Evolutionary conservation across 1,140 invertebrate species (phyloP), one percentile per base, ranked within the genome.

Genomic region (Leptonema lineaticorne): DNA sequence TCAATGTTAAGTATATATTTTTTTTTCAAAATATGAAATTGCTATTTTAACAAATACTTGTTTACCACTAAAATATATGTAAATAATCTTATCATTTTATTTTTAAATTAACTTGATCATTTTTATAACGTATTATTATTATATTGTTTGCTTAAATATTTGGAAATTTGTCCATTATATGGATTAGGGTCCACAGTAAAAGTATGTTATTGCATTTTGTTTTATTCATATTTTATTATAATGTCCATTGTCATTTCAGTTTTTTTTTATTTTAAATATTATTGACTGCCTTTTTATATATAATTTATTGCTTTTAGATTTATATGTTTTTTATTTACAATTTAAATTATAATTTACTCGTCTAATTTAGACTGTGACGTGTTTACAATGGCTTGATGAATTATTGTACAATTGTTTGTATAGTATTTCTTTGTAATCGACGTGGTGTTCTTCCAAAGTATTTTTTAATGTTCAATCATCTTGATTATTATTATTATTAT

Each of bases 391-490:
- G 27, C 27, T 7, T 11, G 22, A 18, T 33, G 30, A 59, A 59
- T 59, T 59, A 37, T 59, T 59, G 57, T 59, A 37, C 57, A 20
- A 33, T 59, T 59, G 57, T 59, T 59, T 29, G 26, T 57, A 57
- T 57, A 57, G 53, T 57, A 57, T 29, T 57, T 59, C 5, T 41
- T 59, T n/a, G n/a, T 59, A 59, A 30, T 20, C 28, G 20, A 53
- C 27, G 16, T 59, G 6, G 57, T 62, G 45, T 67, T 67, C 65
- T 67, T 67, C 65, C 65, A 67, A 67, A 67, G 65, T 56, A 20
- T 58, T 59, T 22, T 45, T n/a, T n/a, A n/a, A 67, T 67, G 65
- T 67, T 67, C 65, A 67, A 67, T 67, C 28, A 30, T 30, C n/a
- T n/a, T n/a, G n/a, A n/a, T n/a, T n/a, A n/a, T n/a, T n/a, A 41